phyloP scores from a whole-genome alignment of 2,888 invertebrate species.

The Odontocolon sp. region DNA sequence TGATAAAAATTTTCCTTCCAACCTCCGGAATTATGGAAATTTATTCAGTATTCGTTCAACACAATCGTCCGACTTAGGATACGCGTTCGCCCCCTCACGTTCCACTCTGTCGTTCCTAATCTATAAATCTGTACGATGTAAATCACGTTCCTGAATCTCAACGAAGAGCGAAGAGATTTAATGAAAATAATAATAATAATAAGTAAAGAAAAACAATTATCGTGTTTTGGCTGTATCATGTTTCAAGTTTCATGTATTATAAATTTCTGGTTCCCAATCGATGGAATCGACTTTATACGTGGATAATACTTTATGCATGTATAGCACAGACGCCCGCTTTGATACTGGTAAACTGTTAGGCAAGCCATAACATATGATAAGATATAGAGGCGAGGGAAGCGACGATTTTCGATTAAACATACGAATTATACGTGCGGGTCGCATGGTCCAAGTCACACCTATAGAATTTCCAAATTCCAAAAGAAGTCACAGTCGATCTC shows the following conservation, averaged over 20 bases:
- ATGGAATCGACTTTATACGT: constrained; percentile 4
- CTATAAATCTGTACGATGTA: constrained; percentile 16
- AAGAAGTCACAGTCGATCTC: not conserved
- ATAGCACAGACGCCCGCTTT: not conserved
- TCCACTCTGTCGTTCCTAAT: constrained; percentile 16
- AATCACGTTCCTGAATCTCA: constrained; percentile 1
- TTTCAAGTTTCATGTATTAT: constrained; percentile 2
- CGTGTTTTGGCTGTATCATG: not conserved
- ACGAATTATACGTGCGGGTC: constrained; percentile 1
- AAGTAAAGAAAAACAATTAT: not conserved
- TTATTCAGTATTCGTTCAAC: constrained; percentile 13
- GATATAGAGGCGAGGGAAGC: not conserved
- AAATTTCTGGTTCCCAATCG: not conserved
- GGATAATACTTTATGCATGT: not conserved
- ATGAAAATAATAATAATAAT: not conserved
- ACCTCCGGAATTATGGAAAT: constrained; percentile 1
- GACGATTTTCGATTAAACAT: constrained; percentile 7
- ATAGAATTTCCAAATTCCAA: constrained; percentile 9
- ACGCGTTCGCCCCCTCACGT: not conserved
- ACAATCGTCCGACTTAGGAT: not conserved
- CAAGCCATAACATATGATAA: no score
- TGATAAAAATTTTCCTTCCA: not conserved
- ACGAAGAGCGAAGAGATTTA: not conserved
- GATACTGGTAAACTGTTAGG: no score
- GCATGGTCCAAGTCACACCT: not conserved